Conservation (phyloP, 2,888 invertebrate species). For the Notodonta dromedarius region DNA sequence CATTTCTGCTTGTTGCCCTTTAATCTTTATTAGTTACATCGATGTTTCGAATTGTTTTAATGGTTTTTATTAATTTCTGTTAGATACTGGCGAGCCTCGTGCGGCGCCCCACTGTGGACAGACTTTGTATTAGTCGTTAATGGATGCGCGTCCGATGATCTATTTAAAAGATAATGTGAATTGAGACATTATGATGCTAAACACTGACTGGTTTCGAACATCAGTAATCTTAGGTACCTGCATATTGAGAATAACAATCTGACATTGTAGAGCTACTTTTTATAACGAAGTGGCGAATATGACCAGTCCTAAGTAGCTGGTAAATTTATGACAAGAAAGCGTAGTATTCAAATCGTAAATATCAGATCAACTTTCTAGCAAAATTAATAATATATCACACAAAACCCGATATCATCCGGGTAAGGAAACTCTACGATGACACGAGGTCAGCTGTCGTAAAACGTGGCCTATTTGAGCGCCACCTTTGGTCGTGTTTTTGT, state of each 20-base stretch:
- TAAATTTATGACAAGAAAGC: constrained; percentile 6
- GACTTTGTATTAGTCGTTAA: neutral
- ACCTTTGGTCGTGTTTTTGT: constrained; percentile 8
- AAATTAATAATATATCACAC: neutral
- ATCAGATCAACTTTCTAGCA: constrained; percentile 27
- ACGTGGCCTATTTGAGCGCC: neutral
- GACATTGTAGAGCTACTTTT: too few species aligned
- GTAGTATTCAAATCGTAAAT: constrained; percentile 5
- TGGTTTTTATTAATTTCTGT: constrained; percentile 8
- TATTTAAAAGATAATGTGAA: too few species aligned
- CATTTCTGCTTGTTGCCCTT: constrained; percentile 27
- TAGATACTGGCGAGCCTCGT: neutral
- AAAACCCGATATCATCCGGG: constrained; percentile 5
- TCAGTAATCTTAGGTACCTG: too few species aligned
- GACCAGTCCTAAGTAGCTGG: neutral
- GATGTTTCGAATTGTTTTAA: constrained; percentile 18
- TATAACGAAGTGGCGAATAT: too few species aligned
- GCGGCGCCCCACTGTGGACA: neutral
- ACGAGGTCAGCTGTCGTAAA: neutral
- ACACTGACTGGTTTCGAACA: too few species aligned
- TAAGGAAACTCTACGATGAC: constrained; percentile 7
- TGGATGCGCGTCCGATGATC: neutral
- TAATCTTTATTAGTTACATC: constrained; percentile 22
- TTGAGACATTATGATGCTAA: too few species aligned
- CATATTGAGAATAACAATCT: too few species aligned